Evolutionary conservation across 2,797 vertebrate genomes (phyloP), one percentile per base, ranked within the genome.

Genomic region (Odontamblyopus lacepedii): DNA sequence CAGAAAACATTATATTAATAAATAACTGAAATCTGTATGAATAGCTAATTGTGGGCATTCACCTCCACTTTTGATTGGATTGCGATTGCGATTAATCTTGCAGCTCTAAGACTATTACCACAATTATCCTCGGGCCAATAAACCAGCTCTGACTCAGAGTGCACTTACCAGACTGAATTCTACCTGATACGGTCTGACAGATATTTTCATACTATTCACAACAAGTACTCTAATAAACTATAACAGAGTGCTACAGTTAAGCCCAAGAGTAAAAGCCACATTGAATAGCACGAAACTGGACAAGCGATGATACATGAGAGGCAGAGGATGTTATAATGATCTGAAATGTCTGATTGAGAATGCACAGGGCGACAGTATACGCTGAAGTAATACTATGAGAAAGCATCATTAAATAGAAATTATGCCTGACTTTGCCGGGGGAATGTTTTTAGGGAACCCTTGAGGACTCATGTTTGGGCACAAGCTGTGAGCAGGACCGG

Each of bases 321-420:
- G 19, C 4, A 27, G 35, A 44, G 15, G 32, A 23, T 11, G 56
- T 29, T 30, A 18, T 55, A 67, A 67, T 55, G 65, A 67, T 67
- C 50, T 62, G 19, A 32, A 65, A 9, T 56, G 57, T 51, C 18
- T 12, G 15, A 48, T 57, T 7, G 69, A 38, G 64, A n/a, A 26
- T 11, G 4, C 16, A 70, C 64, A 2, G 9, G 53, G 50, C 71
- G 38, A 71, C 55, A 50, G 50, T 3, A 18, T 0, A 44, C 15
- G 29, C 9, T 18, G 63, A 63, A 29, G 60, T 53, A 7, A 38
- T 70, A 74, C 30, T 59, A 53, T 64, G 71, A 69, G 44, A 41
- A 76, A 75, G 73, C 55, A 77, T 68, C 61, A 75, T 76, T 72
- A 27, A 78, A 71, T 62, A 74, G 3, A 71, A 84, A 73, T 71